Evolutionary conservation across 1,140 invertebrate genomes (phyloP), one percentile per base, ranked within the genome.

Genomic region (Euura lappo): DNA sequence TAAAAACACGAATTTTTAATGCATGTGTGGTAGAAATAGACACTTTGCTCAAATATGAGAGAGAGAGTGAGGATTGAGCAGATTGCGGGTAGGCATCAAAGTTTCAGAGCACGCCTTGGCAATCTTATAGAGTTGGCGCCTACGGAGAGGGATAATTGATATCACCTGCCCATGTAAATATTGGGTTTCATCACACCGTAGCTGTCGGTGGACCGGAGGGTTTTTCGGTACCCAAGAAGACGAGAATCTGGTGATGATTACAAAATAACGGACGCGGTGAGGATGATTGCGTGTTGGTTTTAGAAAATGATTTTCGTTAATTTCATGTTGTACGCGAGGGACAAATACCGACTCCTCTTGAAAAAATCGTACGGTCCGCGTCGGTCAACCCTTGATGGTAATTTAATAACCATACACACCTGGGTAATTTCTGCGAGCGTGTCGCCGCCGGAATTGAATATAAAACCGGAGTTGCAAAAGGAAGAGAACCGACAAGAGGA

Each of bases 221-320:
- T 67, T 69, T 65, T 65, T 47, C 69, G 69, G 70, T 65, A 72
- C 71, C 68, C 51, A 44, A 70, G 70, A 71, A 68, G 74, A 60
- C 51, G 51, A 11, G 51, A 60, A n/a, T 8, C 10, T 6, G 51
- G 74, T 73, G 77, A 78, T 81, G 82, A 84, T 79, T 80, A 81
- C 76, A 69, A 81, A 83, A 84, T 82, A 84, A 86, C 83, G 78
- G 82, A 74, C 78, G 28, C 28, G 81, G 81, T 77, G 82, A 79
- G 1, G 85, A 86, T 88, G 87, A 88, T 87, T 87, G 86, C 83
- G 84, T 88, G 85, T 88, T 87, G 85, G 85, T 88, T 88, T 87
- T 87, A 87, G 86, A 87, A 87, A 87, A 84, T 78, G 11, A 79
- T 79, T 28, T 60, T n/a, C 79, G 79, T 86, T 85, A 83, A 86